Evolutionary conservation across 2,888 invertebrate genomes (phyloP).

Genomic region (Eupithecia insigniata): DNA sequence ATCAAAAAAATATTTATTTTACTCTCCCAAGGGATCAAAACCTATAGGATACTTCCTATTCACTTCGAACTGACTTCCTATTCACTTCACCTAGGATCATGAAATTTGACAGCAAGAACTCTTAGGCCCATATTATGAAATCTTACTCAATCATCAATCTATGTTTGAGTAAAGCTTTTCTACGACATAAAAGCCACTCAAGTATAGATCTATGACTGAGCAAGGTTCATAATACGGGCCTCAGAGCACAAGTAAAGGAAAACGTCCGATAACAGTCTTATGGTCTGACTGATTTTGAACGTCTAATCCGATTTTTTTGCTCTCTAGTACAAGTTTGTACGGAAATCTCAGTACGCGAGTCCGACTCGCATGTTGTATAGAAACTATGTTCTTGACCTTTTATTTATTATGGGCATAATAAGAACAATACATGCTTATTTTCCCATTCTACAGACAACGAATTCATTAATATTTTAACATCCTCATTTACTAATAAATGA

Average conservation of each 20-base stretch:
- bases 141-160: too few relatives aligned
- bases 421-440: constrained; percentile 16
- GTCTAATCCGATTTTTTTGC: background rate
- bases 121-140: too few relatives aligned
- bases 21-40: background rate
- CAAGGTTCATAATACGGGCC: too few relatives aligned
- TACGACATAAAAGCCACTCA: too few relatives aligned
- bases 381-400: background rate
- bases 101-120: background rate
- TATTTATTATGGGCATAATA: background rate
- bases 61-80: too few relatives aligned
- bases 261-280: background rate
- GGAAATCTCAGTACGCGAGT: background rate
- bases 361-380: background rate
- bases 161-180: too few relatives aligned
- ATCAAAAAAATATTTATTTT: too few relatives aligned
- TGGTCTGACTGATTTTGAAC: background rate
- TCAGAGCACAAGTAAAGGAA: background rate
- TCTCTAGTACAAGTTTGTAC: background rate
- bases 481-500: background rate
- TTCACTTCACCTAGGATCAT: background rate
- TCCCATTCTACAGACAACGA: background rate
- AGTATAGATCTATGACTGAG: too few relatives aligned
- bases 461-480: background rate
- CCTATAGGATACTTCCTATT: background rate